phyloP scores from a whole-genome alignment of 2,113 vertebrate genomes.

The Barbus barbus region DNA sequence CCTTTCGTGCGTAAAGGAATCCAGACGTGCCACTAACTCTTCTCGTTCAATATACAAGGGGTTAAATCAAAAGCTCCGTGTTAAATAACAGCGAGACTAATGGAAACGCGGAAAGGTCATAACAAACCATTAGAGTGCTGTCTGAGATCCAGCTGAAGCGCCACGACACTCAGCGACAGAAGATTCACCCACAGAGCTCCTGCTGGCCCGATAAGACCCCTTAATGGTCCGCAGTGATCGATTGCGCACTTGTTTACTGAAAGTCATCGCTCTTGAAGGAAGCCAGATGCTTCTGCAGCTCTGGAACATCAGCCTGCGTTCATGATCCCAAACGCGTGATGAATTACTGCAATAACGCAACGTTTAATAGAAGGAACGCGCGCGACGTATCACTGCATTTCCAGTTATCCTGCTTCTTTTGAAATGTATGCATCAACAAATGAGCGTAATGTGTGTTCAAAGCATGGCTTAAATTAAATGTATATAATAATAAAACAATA shows the following conservation, averaged over 20 bases:
- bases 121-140: slow-evolving; percentile 93
- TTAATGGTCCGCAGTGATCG: slow-evolving; percentile 79
- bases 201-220: slow-evolving; percentile 71
- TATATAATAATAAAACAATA: too few species aligned
- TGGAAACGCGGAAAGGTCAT: slow-evolving; percentile 94
- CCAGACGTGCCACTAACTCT: slow-evolving; percentile 65
- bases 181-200: slow-evolving; percentile 60
- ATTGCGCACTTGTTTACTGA: slow-evolving; percentile 86
- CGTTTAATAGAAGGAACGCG: slow-evolving; percentile 31
- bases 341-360: slow-evolving; percentile 48
- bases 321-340: slow-evolving; percentile 65
- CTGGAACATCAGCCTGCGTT: slow-evolving; percentile 77
- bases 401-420: background rate
- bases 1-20: slow-evolving; percentile 81
- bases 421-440: background rate
- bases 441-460: background rate
- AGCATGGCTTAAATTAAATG: too few species aligned
- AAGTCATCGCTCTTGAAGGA: slow-evolving; percentile 79
- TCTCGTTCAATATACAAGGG: slow-evolving; percentile 85
- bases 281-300: slow-evolving; percentile 77
- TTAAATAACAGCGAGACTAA: slow-evolving; percentile 81
- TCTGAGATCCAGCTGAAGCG: slow-evolving; percentile 72
- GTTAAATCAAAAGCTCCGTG: slow-evolving; percentile 76
- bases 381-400: background rate
- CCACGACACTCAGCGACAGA: slow-evolving; percentile 67